These are phyloP conservation scores for Apeira syringaria DNA, from an alignment of 2,888 invertebrate genomes.

Conservation along the genomic window DNA sequence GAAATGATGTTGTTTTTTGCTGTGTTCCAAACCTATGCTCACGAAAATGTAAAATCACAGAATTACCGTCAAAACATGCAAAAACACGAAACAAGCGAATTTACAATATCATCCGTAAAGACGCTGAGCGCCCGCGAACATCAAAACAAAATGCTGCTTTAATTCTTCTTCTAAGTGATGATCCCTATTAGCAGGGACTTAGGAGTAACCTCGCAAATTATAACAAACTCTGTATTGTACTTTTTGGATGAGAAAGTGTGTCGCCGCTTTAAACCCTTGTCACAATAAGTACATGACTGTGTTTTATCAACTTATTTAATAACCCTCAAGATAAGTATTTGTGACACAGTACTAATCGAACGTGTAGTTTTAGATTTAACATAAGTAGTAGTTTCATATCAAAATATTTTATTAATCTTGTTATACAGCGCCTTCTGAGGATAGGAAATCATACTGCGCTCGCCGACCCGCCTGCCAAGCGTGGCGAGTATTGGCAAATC, in stretches of 20 bases:
- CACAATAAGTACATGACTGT: background rate
- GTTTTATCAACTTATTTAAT: background rate
- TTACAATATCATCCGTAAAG: slow-evolving; percentile 47
- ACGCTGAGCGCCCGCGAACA: slow-evolving; percentile 58
- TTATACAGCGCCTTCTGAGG: too few species aligned
- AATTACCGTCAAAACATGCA: slow-evolving; percentile 6
- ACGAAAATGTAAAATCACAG: background rate
- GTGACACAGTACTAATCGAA: slow-evolving; percentile 8
- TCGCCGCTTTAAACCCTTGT: slow-evolving; percentile 19
- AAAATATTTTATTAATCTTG: too few species aligned
- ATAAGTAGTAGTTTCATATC: too few species aligned
- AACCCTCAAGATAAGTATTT: background rate
- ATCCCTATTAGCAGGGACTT: slow-evolving; percentile 81
- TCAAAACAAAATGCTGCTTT: slow-evolving; percentile 77
- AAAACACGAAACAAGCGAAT: slow-evolving; percentile 42
- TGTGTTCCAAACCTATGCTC: too few species aligned
- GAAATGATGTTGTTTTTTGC: too few species aligned
- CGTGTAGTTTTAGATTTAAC: too few species aligned
- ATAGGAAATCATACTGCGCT: too few species aligned
- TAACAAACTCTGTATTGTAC: slow-evolving; percentile 52
- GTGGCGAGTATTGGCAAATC: too few species aligned
- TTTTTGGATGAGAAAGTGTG: slow-evolving; percentile 9
- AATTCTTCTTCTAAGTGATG: slow-evolving; percentile 74
- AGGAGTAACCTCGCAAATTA: slow-evolving; percentile 79
- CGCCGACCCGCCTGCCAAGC: too few species aligned